phyloP scores from a whole-genome alignment of 2,797 vertebrate genomes.

The Oreochromis grahami region DNA sequence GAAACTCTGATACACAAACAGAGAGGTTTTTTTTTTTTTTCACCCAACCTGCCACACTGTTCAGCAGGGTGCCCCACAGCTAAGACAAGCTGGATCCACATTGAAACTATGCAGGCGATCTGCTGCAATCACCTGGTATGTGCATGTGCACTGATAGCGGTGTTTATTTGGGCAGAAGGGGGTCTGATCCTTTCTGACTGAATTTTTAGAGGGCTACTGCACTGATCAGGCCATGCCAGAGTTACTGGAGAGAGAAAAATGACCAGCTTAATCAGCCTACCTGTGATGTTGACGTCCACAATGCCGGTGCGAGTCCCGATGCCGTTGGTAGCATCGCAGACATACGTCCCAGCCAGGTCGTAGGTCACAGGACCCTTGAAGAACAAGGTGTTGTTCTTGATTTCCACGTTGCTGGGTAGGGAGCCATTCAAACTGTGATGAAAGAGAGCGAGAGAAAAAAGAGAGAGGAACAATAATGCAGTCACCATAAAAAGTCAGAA shows the following conservation, averaged over 20 bases:
- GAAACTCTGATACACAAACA: slow-evolving; percentile 17
- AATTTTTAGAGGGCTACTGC: slow-evolving; percentile 6
- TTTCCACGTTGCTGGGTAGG: slow-evolving; percentile 87
- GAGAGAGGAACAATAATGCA: slow-evolving; percentile 1
- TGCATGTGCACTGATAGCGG: neutral
- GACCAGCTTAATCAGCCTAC: slow-evolving; percentile 71
- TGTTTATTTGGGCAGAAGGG: neutral
- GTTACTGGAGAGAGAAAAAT: neutral
- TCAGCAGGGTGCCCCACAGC: neutral
- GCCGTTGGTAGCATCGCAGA: slow-evolving; percentile 92
- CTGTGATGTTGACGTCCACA: slow-evolving; percentile 97
- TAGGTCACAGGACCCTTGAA: slow-evolving; percentile 90
- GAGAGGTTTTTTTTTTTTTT: neutral
- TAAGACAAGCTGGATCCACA: neutral
- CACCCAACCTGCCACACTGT: slow-evolving; percentile 12
- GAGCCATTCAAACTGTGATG: slow-evolving; percentile 87
- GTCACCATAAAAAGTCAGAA: slow-evolving; percentile 37
- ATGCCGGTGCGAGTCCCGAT: slow-evolving; percentile 90
- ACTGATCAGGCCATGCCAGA: slow-evolving; percentile 49
- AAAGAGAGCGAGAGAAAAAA: neutral
- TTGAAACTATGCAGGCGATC: neutral
- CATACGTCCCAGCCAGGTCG: slow-evolving; percentile 87
- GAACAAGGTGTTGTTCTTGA: slow-evolving; percentile 93
- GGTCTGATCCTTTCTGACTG: neutral
- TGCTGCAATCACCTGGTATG: neutral